Base-by-base conservation (phyloP, 64 coral and sea anemone species). In the Porites australiensis region DNA sequence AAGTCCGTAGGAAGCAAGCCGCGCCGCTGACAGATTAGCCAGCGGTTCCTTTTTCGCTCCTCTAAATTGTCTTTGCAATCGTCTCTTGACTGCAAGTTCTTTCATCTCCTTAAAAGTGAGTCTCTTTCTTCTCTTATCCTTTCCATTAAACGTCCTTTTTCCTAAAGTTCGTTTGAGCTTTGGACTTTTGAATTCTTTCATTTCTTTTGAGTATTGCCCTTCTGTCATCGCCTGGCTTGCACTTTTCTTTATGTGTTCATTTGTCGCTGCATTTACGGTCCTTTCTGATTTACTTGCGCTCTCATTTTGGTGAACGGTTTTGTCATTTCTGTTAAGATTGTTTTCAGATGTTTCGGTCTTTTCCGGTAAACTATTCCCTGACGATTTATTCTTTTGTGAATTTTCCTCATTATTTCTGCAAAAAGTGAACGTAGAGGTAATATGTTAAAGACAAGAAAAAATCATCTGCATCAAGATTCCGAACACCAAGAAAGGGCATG, bases 1-100 rank as follows among this genome's bases (percentile, higher is more conserved):
- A 60, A 93, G 13, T 58, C 91, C 91, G 60, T 93, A 93, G 0
- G 91, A 83, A 2, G 91, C 81, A 22, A 93, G 74, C 49, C 91
- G 58, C n/a, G 73, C 72, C 19, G 59, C 47, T 8, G 91, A 87
- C 52, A 93, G 83, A 55, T 61, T 81, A 79, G 82, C 82, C 13
- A 93, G 62, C 15, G 75, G 49, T 37, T 87, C 82, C 50, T 70
- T 44, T 60, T 87, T 87, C 4, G 91, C 91, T 6, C 91, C 91
- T 87, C 65, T 93, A 23, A 93, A 93, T 8, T 93, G 82, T 23
- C 91, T 69, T 20, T 53, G 57, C 19, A 93, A 27, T 71, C 66
- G 46, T 27, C 60, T 77, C 47, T 79, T 93, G 47, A 77, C 58
- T 8, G 82, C 91, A 23, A 49, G 45, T 68, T 86, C 82, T 79